These are phyloP conservation scores for Epizoanthus scotinus DNA, from an alignment of 92 coral and sea anemone species.

Conservation along the genomic window DNA sequence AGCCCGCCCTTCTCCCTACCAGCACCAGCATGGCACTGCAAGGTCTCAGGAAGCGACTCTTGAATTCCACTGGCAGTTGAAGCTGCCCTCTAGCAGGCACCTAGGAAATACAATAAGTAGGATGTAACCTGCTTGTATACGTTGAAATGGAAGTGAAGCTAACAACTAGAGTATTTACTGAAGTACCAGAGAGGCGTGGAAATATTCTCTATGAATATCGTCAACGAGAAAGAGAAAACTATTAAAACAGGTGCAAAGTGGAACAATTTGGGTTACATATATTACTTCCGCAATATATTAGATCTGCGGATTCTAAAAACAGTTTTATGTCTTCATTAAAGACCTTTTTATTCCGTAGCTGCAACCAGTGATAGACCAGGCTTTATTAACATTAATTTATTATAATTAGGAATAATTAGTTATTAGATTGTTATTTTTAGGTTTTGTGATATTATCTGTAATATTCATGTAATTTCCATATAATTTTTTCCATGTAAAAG, in stretches of 20 bases:
- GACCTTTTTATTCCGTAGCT: no score
- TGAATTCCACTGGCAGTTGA: constrained; percentile 96
- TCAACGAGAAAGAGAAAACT: not conserved
- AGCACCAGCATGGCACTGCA: constrained; percentile 88
- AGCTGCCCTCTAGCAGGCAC: constrained; percentile 90
- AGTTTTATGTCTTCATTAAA: no score
- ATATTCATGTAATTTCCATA: no score
- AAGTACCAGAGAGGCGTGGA: not conserved
- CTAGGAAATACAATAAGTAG: constrained; percentile 38
- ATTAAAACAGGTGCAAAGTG: not conserved
- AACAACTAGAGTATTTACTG: not conserved
- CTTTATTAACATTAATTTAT: no score
- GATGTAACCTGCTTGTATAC: not conserved
- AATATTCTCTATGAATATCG: not conserved
- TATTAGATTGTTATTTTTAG: no score
- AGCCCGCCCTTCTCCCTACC: constrained; percentile 93
- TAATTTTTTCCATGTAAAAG: no score
- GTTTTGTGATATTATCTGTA: no score
- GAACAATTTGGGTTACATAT: not conserved
- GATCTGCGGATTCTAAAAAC: no score
- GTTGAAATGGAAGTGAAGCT: no score
- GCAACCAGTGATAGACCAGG: no score
- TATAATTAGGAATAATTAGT: no score
- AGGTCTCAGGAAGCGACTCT: constrained; percentile 95
- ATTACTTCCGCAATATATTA: no score